A percentile compares a stretch with the other conserved stretches of the same genome.
These are phyloP conservation scores for Danio tinwini DNA, from an alignment of 2,797 vertebrate species.

Conservation along the genomic window DNA sequence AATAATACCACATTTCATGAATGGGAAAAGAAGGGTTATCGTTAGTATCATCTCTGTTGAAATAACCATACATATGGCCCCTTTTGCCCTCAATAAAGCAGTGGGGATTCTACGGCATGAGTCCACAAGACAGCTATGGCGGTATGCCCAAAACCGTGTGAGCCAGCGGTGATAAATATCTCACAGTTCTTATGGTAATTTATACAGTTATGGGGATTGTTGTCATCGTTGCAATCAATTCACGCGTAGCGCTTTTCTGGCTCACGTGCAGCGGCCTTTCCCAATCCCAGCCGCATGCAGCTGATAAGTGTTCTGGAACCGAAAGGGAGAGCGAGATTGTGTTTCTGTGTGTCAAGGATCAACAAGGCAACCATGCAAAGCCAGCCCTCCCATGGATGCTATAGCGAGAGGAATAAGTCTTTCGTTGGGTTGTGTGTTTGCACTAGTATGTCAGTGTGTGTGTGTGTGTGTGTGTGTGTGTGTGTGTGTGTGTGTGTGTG, in stretches of 20 bases:
- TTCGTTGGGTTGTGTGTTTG: constrained; percentile 40
- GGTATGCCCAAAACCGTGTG: constrained; percentile 33
- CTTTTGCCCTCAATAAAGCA: constrained; percentile 30
- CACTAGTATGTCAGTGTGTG: constrained; percentile 28
- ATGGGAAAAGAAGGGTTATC: constrained; percentile 50
- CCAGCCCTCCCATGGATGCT: constrained; percentile 50
- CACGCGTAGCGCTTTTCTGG: constrained; percentile 49
- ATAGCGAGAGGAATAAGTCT: constrained; percentile 53
- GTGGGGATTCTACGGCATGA: constrained; percentile 24
- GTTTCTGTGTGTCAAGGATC: constrained; percentile 48
- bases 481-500: constrained; percentile 35
- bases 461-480: constrained; percentile 38
- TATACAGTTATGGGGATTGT: constrained; percentile 65
- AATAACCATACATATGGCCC: constrained; percentile 36
- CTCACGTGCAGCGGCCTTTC: constrained; percentile 49
- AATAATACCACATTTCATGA: constrained; percentile 44
- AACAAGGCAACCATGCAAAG: constrained; percentile 45
- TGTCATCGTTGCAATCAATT: constrained; percentile 66
- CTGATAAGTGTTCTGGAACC: constrained; percentile 52
- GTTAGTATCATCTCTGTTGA: constrained; percentile 42
- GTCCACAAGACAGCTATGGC: constrained; percentile 48
- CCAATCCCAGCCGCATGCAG: constrained; percentile 43
- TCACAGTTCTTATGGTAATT: constrained; percentile 61
- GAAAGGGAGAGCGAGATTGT: constrained; percentile 30
- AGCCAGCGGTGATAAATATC: constrained; percentile 59